Evolutionary conservation across 2,113 vertebrate species (phyloP).

Genomic region (Crypturellus undulatus): DNA sequence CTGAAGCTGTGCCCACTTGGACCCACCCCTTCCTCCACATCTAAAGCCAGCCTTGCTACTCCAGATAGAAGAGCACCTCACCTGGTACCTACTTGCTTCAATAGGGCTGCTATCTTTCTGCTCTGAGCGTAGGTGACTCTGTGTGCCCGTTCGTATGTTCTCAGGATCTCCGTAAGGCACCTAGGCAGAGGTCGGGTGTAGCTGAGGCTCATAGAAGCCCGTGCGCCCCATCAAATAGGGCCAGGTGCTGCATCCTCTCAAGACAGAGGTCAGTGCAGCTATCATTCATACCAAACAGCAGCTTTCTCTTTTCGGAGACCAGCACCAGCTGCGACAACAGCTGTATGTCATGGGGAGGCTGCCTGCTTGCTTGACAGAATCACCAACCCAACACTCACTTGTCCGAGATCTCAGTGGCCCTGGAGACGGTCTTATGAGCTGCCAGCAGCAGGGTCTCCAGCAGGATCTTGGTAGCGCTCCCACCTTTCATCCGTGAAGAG

Average conservation of each 20-base stretch:
- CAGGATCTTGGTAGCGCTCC: slow-evolving; percentile 83
- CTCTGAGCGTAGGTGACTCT: slow-evolving; percentile 78
- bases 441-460: slow-evolving; percentile 80
- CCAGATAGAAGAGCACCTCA: background rate
- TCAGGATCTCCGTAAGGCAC: slow-evolving; percentile 71
- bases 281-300: background rate
- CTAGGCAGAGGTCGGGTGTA: slow-evolving; percentile 8
- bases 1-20: no score
- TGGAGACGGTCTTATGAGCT: slow-evolving; percentile 74
- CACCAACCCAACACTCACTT: background rate
- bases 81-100: slow-evolving; percentile 81
- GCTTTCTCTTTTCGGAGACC: background rate
- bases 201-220: background rate
- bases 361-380: background rate
- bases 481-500: slow-evolving; percentile 85
- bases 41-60: background rate
- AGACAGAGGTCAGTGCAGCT: background rate
- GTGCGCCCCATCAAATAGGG: no score
- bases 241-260: background rate
- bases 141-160: slow-evolving; percentile 68
- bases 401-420: slow-evolving; percentile 27
- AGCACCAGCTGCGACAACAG: no score
- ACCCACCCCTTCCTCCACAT: background rate
- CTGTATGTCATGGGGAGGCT: background rate
- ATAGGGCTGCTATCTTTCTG: slow-evolving; percentile 66